Conservation (phyloP, 2,888 invertebrate species). For the Cheiracanthium punctorium region DNA sequence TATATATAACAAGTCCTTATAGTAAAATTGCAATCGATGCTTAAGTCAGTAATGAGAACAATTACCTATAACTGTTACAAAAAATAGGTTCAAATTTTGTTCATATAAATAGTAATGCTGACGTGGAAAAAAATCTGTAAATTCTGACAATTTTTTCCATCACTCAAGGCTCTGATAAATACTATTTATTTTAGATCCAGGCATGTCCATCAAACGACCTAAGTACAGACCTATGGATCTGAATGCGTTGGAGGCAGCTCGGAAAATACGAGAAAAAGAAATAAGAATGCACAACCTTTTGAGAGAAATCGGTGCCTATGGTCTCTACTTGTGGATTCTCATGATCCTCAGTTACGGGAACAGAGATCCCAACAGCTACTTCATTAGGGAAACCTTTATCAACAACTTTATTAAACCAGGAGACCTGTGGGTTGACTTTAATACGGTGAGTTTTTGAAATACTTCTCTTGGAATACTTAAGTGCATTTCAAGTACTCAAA, state of each 20-base stretch:
- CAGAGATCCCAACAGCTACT: constrained; percentile 74
- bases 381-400: constrained; percentile 47
- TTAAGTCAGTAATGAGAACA: no score
- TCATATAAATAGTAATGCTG: no score
- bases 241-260: constrained; percentile 74
- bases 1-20: no score
- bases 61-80: no score
- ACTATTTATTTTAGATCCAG: constrained; percentile 27
- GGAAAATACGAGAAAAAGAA: constrained; percentile 76
- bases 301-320: constrained; percentile 77
- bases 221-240: constrained; percentile 72
- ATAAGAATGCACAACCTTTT: constrained; percentile 77
- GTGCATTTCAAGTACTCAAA: no score
- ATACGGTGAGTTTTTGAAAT: constrained; percentile 30
- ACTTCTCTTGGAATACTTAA: no score
- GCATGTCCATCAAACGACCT: constrained; percentile 28
- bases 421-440: constrained; percentile 60
- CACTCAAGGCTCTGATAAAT: no score
- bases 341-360: constrained; percentile 76
- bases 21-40: no score
- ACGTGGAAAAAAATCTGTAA: no score
- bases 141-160: no score
- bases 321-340: constrained; percentile 77
- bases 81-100: no score
- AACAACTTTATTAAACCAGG: constrained; percentile 68